phyloP scores from a whole-genome alignment of 2,797 vertebrate species.

The Alauda arvensis region DNA sequence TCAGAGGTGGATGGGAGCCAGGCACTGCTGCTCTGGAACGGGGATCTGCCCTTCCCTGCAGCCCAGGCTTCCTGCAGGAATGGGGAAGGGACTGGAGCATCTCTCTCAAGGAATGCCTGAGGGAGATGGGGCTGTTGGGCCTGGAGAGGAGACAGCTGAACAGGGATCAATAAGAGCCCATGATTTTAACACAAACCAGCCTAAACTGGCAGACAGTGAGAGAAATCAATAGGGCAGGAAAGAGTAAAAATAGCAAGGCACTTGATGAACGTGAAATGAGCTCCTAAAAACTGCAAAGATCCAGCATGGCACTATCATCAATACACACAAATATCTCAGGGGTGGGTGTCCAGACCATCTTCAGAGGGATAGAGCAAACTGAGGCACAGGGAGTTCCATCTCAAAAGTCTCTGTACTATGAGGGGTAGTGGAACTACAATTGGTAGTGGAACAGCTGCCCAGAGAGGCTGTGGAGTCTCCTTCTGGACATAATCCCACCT shows the following conservation, averaged over 20 bases:
- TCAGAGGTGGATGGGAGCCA: neutral
- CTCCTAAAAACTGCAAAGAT: neutral
- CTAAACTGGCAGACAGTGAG: neutral
- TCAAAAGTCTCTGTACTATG: neutral
- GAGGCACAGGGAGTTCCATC: neutral
- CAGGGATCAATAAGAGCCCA: neutral
- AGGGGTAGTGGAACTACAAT: neutral
- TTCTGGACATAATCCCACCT: neutral
- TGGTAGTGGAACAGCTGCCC: neutral
- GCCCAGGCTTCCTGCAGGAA: neutral
- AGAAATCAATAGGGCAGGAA: neutral
- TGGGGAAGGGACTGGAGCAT: neutral
- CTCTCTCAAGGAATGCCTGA: neutral
- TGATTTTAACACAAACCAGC: neutral
- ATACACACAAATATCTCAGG: fast-evolving
- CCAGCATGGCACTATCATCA: neutral
- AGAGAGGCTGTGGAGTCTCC: neutral
- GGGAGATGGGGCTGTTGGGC: neutral
- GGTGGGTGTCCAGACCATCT: neutral
- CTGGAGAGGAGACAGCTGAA: neutral
- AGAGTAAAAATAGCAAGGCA: neutral
- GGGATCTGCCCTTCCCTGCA: neutral
- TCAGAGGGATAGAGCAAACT: fast-evolving
- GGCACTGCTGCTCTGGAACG: neutral
- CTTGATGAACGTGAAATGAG: neutral